A percentile compares a stretch with the other conserved stretches of the same genome.
Conservation (phyloP, 2,888 invertebrate species). For the Xiphydria camelus region DNA sequence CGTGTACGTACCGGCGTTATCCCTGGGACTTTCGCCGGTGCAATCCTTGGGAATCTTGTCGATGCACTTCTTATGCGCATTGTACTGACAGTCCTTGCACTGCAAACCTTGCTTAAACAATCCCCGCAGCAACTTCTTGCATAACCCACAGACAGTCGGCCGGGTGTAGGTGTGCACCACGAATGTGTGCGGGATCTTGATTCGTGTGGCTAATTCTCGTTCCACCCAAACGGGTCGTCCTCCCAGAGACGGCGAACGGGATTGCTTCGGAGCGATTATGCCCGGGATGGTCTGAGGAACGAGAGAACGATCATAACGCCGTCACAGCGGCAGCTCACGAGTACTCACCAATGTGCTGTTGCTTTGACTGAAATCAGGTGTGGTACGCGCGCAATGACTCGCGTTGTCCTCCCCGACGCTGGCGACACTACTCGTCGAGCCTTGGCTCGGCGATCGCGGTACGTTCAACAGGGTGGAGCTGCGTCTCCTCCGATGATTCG, state of each 20-base stretch:
- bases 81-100: slow-evolving; percentile 96
- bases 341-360: slow-evolving; percentile 79
- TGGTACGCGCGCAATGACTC: slow-evolving; percentile 56
- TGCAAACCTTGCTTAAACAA: slow-evolving; percentile 96
- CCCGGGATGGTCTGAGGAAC: slow-evolving; percentile 46
- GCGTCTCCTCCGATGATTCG: slow-evolving; percentile 42
- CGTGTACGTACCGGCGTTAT: slow-evolving; percentile 59
- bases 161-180: slow-evolving; percentile 95
- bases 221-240: slow-evolving; percentile 74
- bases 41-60: slow-evolving; percentile 90
- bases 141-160: slow-evolving; percentile 94
- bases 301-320: slow-evolving; percentile 28
- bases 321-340: slow-evolving; percentile 9
- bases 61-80: slow-evolving; percentile 93
- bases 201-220: slow-evolving; percentile 65
- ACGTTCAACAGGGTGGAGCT: slow-evolving; percentile 53
- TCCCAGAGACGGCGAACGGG: slow-evolving; percentile 72
- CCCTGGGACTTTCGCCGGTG: slow-evolving; percentile 73
- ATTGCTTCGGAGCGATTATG: slow-evolving; percentile 61
- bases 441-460: slow-evolving; percentile 74
- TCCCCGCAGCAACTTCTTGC: slow-evolving; percentile 93
- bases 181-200: slow-evolving; percentile 93
- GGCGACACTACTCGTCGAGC: slow-evolving; percentile 69
- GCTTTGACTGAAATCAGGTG: slow-evolving; percentile 58
- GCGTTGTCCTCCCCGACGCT: slow-evolving; percentile 63